These are phyloP conservation scores for Probosciger aterrimus DNA, from an alignment of 2,113 vertebrate species.

Conservation along the genomic window DNA sequence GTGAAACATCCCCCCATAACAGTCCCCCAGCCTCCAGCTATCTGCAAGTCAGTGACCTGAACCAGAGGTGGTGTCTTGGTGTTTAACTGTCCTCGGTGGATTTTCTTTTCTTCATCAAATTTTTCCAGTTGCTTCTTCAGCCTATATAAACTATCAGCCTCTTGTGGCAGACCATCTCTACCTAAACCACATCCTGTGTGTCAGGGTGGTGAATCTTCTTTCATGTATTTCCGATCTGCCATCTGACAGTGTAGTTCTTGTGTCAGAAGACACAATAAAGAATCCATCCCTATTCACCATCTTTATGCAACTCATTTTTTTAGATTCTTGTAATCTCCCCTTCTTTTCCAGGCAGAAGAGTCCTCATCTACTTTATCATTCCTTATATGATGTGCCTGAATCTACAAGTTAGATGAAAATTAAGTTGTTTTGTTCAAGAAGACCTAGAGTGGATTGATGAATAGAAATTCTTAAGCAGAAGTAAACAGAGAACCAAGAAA, in stretches of 20 bases:
- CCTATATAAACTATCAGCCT: neutral
- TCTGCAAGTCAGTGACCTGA: neutral
- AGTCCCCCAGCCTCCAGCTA: neutral
- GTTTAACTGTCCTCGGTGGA: neutral
- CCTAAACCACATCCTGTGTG: neutral
- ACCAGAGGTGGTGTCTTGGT: neutral
- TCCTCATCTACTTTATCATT: neutral
- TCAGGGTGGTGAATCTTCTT: neutral
- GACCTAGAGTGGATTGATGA: neutral
- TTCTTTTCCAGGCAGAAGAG: neutral
- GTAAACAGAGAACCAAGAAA: neutral
- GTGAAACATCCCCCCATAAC: neutral
- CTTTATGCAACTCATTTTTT: neutral
- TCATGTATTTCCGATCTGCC: neutral
- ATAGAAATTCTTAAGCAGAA: neutral
- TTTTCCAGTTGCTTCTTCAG: neutral
- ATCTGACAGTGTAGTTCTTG: neutral
- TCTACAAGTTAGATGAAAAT: neutral
- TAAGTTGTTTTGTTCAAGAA: neutral
- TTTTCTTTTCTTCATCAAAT: neutral
- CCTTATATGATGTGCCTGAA: neutral
- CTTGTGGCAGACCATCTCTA: neutral
- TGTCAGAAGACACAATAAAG: neutral
- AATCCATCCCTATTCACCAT: neutral
- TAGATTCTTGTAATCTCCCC: neutral